Percentiles rank a stretch among this genome's conserved stretches.
phyloP scores from a whole-genome alignment of 1,140 invertebrate genomes.

The Ridgeia piscesae region DNA sequence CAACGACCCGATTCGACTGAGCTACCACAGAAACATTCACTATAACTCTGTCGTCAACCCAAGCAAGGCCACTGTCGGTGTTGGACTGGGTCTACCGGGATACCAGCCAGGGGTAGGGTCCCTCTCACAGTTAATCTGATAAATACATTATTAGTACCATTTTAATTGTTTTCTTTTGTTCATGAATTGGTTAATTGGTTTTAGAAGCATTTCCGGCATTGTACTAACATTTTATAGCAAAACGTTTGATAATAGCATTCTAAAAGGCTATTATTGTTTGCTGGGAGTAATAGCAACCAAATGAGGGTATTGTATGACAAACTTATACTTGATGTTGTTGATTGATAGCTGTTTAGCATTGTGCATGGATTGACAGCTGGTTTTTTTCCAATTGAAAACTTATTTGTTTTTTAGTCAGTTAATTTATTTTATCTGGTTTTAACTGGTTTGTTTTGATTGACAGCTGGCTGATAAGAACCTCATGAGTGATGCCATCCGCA shows the following conservation, averaged over 20 bases:
- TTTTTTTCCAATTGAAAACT: neutral
- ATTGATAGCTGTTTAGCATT: neutral
- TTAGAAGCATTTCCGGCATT: no score
- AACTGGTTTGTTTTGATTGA: no score
- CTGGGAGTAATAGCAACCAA: neutral
- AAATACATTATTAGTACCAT: no score
- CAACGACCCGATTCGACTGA: conserved; percentile 79
- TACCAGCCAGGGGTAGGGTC: conserved; percentile 72
- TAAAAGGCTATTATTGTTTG: neutral
- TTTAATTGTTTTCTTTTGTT: no score
- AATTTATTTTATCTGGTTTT: conserved; percentile 28
- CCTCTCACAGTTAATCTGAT: neutral
- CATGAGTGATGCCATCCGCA: conserved; percentile 75
- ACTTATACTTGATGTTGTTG: neutral
- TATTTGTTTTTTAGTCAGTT: no score
- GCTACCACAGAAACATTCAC: conserved; percentile 86
- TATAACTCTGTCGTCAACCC: conserved; percentile 92
- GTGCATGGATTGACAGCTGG: neutral
- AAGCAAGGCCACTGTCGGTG: conserved; percentile 76
- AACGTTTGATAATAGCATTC: neutral
- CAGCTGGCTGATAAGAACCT: conserved; percentile 72
- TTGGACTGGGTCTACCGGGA: conserved; percentile 83
- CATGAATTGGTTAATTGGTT: no score
- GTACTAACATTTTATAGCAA: neutral
- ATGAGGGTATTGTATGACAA: neutral